A percentile compares a stretch with the other conserved stretches of the same genome.
phyloP scores from a whole-genome alignment of 1,140 invertebrate genomes.

The Spodoptera frugiperda region DNA sequence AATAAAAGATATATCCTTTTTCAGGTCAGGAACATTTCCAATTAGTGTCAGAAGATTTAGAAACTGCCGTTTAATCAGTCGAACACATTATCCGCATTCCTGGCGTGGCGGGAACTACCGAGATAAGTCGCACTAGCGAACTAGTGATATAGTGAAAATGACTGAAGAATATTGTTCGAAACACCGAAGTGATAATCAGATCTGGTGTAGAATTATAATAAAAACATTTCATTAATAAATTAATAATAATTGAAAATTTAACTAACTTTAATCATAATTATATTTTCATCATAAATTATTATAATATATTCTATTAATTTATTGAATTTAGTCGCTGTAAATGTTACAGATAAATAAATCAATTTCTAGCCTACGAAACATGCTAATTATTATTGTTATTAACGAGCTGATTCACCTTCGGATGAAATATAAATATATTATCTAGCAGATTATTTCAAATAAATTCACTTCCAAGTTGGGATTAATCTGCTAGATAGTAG shows the following conservation, averaged over 20 bases:
- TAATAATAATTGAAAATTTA: constrained; percentile 44
- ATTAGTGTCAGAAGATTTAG: constrained; percentile 91
- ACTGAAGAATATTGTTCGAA: constrained; percentile 51
- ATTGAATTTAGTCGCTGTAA: constrained; percentile 32
- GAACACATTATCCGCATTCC: constrained; percentile 1
- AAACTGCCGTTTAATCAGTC: constrained; percentile 89
- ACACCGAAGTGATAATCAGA: constrained; percentile 71
- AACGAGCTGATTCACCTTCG: too few species aligned
- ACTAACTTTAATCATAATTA: constrained; percentile 32
- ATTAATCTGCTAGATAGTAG: too few species aligned
- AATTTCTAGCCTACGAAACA: constrained; percentile 12
- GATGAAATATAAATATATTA: too few species aligned
- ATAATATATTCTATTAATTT: constrained; percentile 40
- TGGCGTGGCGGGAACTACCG: not conserved
- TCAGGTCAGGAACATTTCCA: constrained; percentile 94
- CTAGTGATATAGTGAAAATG: constrained; percentile 41
- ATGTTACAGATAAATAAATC: constrained; percentile 39
- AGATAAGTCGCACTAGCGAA: constrained; percentile 27
- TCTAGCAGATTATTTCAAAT: too few species aligned
- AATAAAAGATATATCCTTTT: constrained; percentile 9
- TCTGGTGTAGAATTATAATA: constrained; percentile 50
- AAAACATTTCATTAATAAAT: constrained; percentile 23
- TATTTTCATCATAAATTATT: constrained; percentile 40
- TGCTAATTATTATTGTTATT: constrained; percentile 3
- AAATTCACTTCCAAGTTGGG: too few species aligned